phyloP scores from a whole-genome alignment of 2,113 vertebrate species.

The Canis aureus region DNA sequence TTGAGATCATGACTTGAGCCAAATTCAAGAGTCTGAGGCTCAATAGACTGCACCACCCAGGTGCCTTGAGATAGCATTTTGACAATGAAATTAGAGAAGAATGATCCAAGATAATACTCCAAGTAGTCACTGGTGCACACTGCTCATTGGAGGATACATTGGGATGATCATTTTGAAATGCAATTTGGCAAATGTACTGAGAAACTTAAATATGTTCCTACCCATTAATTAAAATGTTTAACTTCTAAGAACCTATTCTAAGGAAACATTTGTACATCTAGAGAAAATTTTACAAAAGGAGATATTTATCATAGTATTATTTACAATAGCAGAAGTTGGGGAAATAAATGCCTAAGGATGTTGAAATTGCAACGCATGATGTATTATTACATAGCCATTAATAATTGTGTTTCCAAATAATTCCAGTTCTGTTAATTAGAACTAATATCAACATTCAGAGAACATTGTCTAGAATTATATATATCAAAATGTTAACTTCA shows the following conservation, averaged over 20 bases:
- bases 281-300: conserved; percentile 11
- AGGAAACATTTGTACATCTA: conserved; percentile 16
- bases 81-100: conserved; percentile 10
- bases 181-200: conserved; percentile 8
- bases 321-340: background rate
- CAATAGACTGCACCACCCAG: background rate
- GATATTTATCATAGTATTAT: conserved; percentile 10
- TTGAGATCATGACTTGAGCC: background rate
- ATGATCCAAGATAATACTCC: conserved; percentile 23
- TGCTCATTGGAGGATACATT: background rate
- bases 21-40: background rate
- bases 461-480: conserved; percentile 27
- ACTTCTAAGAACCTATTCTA: conserved; percentile 21
- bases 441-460: background rate
- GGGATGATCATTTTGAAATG: conserved; percentile 37
- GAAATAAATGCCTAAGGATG: conserved; percentile 31
- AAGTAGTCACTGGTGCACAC: background rate
- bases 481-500: conserved; percentile 3
- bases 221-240: background rate
- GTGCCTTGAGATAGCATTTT: background rate
- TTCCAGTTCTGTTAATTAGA: conserved; percentile 14
- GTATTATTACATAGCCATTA: background rate
- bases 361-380: background rate
- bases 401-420: background rate
- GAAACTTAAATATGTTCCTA: conserved; percentile 30